These are phyloP conservation scores for Gephyroberyx darwinii DNA, from an alignment of 2,797 vertebrate genomes.

Conservation along the genomic window DNA sequence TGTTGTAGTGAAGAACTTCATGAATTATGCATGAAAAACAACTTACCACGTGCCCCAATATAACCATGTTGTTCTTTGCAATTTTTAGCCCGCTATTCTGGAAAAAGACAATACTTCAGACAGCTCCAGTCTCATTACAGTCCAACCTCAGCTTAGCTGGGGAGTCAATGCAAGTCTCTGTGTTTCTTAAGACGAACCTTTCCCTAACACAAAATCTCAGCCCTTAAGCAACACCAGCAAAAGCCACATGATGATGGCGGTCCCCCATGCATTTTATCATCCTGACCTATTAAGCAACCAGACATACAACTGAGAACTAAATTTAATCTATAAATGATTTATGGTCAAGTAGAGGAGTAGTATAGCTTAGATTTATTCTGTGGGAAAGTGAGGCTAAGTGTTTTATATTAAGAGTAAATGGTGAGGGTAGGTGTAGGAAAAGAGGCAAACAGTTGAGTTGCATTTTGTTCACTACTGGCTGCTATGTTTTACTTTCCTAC, in stretches of 20 bases:
- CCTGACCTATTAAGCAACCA: conserved; percentile 55
- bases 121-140: conserved; percentile 73
- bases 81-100: conserved; percentile 65
- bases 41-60: conserved; percentile 76
- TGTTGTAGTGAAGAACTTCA: conserved; percentile 72
- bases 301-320: conserved; percentile 57
- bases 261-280: conserved; percentile 39
- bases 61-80: conserved; percentile 74
- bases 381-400: conserved; percentile 50
- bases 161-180: conserved; percentile 30
- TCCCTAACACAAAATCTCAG: conserved; percentile 35
- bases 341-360: conserved; percentile 41
- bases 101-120: conserved; percentile 71
- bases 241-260: conserved; percentile 36
- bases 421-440: conserved; percentile 28
- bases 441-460: conserved; percentile 22
- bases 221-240: conserved; percentile 29
- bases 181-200: conserved; percentile 30
- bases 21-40: conserved; percentile 85
- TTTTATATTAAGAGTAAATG: conserved; percentile 54
- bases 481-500: conserved; percentile 17
- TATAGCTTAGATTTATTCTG: conserved; percentile 44
- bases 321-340: conserved; percentile 64
- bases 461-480: conserved; percentile 26
- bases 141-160: conserved; percentile 39